Evolutionary conservation across 2,888 invertebrate species (phyloP).

Genomic region (Hypomecis atomaria): DNA sequence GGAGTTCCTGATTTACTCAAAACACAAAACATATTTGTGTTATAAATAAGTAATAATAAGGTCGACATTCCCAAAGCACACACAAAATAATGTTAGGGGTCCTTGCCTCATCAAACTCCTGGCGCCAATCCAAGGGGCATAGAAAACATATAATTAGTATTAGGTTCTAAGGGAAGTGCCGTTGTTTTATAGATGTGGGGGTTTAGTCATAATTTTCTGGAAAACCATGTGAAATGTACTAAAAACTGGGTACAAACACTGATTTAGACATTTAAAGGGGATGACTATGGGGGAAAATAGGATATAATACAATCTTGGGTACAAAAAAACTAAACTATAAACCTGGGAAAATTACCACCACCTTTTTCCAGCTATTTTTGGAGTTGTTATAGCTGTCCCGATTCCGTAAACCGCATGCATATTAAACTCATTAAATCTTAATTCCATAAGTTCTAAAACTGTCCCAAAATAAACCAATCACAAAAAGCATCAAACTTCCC

Average conservation of each 20-base stretch:
- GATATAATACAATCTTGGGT: too few species aligned
- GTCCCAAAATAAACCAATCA: background rate
- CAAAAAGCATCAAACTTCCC: background rate
- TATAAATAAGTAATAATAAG: background rate
- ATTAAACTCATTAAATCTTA: background rate
- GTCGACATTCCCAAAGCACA: conserved; percentile 42
- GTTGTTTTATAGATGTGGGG: background rate
- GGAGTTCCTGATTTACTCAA: background rate
- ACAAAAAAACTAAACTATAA: too few species aligned
- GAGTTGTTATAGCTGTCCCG: too few species aligned
- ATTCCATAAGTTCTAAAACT: background rate
- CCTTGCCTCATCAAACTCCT: conserved; percentile 91
- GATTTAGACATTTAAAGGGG: too few species aligned
- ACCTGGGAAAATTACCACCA: too few species aligned
- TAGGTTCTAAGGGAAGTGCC: conserved; percentile 18
- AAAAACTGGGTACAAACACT: background rate
- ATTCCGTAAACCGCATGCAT: conserved; percentile 1
- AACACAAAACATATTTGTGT: conserved; percentile 3
- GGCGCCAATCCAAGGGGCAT: conserved; percentile 59
- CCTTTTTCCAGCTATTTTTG: background rate
- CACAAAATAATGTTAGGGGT: conserved; percentile 48
- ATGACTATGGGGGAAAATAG: too few species aligned
- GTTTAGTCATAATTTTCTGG: conserved; percentile 6
- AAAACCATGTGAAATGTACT: background rate
- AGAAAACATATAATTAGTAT: conserved; percentile 74